Evolutionary conservation across 2,888 invertebrate genomes (phyloP).

Genomic region (Xylota segnis): DNA sequence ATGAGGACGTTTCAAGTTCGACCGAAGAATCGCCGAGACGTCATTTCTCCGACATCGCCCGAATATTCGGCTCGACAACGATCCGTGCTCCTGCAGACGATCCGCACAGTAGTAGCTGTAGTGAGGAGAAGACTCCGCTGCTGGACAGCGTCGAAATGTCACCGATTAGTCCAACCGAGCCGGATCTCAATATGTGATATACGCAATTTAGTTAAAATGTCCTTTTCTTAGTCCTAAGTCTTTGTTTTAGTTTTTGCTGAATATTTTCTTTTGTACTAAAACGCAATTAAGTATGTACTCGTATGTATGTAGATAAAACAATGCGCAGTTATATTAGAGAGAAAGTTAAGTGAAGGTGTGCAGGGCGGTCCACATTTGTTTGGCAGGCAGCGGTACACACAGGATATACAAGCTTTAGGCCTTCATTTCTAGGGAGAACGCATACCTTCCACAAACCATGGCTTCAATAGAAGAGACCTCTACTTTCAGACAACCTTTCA

Average conservation of each 20-base stretch:
- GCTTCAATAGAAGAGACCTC: too few relatives aligned
- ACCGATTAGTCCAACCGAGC: conserved; percentile 84
- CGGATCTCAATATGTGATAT: conserved; percentile 79
- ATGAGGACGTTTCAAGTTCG: conserved; percentile 80
- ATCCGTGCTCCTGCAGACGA: conserved; percentile 82
- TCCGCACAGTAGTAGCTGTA: conserved; percentile 81
- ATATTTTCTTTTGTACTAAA: conserved; percentile 65
- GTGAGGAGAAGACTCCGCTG: conserved; percentile 84
- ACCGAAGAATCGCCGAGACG: conserved; percentile 82
- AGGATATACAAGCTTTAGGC: too few relatives aligned
- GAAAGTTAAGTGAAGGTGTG: conserved; percentile 4
- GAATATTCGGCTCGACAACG: conserved; percentile 81
- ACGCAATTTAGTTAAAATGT: conserved; percentile 66
- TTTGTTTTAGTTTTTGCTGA: conserved; percentile 36
- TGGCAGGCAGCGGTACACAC: too few relatives aligned
- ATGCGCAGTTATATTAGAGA: conserved; percentile 29
- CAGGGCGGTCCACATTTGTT: conserved; percentile 11
- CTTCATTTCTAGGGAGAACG: too few relatives aligned
- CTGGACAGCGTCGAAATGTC: conserved; percentile 85
- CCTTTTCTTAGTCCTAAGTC: conserved; percentile 14
- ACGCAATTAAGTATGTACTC: neutral
- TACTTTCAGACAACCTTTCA: too few relatives aligned
- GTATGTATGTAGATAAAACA: neutral
- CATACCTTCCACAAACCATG: too few relatives aligned
- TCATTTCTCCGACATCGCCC: conserved; percentile 77